phyloP scores from a whole-genome alignment of 1,140 invertebrate genomes.

The Asobara japonica region DNA sequence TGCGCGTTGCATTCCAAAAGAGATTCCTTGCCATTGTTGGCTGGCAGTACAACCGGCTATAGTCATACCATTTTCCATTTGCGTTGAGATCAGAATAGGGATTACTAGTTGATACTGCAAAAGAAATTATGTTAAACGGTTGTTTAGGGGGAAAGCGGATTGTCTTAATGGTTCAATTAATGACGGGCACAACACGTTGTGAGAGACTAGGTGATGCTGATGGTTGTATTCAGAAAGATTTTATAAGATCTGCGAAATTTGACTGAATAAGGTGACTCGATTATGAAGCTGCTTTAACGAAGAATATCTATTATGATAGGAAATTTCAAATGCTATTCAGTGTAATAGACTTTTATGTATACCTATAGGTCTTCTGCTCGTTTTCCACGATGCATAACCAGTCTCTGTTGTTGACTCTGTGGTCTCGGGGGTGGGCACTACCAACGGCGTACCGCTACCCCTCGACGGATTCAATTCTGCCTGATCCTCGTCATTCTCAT shows the following conservation, averaged over 20 bases:
- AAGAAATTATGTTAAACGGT: conserved; percentile 1
- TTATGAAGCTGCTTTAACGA: not conserved
- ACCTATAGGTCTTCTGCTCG: conserved; percentile 60
- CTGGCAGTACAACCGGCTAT: conserved; percentile 69
- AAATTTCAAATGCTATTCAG: not conserved
- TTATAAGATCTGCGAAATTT: no score
- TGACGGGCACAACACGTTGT: no score
- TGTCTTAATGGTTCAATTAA: not conserved
- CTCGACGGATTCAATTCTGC: conserved; percentile 18
- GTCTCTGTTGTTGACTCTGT: conserved; percentile 54
- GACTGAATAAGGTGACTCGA: no score
- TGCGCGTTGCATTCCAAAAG: conserved; percentile 88
- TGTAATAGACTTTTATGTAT: conserved; percentile 29
- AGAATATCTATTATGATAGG: not conserved
- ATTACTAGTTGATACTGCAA: conserved; percentile 54
- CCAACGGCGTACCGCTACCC: conserved; percentile 40
- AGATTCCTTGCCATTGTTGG: conserved; percentile 79
- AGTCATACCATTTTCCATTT: conserved; percentile 57
- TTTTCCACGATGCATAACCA: conserved; percentile 58
- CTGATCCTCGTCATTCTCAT: conserved; percentile 23
- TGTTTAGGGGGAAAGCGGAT: not conserved
- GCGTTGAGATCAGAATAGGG: conserved; percentile 56
- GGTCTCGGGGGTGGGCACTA: conserved; percentile 54
- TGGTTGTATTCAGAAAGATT: no score
- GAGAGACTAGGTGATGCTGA: no score